A percentile compares a stretch with the other conserved stretches of the same genome.
These are phyloP conservation scores for Cephus runcator DNA, from an alignment of 2,888 invertebrate species.

Conservation along the genomic window DNA sequence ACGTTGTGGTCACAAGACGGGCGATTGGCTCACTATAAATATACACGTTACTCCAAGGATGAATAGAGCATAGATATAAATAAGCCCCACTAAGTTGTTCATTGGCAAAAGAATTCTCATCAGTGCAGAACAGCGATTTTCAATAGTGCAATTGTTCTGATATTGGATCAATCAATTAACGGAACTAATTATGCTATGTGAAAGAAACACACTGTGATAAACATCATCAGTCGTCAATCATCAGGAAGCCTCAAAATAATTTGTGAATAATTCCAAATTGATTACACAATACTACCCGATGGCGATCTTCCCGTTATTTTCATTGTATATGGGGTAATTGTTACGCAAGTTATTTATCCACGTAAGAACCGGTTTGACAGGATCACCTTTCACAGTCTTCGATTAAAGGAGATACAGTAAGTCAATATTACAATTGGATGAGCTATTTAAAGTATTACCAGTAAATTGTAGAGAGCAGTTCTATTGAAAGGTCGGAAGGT, in stretches of 20 bases:
- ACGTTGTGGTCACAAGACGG: slow-evolving; percentile 45
- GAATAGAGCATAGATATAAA: slow-evolving; percentile 53
- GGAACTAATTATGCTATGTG: background rate
- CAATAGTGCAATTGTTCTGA: background rate
- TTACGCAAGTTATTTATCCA: slow-evolving; percentile 29
- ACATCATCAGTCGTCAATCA: background rate
- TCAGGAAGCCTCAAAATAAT: background rate
- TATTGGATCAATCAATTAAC: background rate
- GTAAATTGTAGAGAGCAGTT: background rate
- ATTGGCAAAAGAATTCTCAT: slow-evolving; percentile 3
- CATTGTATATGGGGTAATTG: slow-evolving; percentile 32
- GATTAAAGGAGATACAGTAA: background rate
- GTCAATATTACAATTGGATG: background rate
- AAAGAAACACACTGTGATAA: background rate
- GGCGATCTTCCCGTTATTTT: background rate
- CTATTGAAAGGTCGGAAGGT: background rate
- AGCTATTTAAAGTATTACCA: background rate
- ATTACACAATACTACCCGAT: background rate
- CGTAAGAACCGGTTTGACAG: slow-evolving; percentile 25
- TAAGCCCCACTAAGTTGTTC: slow-evolving; percentile 8
- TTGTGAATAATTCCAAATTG: background rate
- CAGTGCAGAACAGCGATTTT: background rate
- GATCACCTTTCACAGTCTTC: background rate
- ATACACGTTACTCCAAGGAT: slow-evolving; percentile 58
- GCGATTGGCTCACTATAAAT: slow-evolving; percentile 54